These are phyloP conservation scores for Erinaceus europaeus DNA, from an alignment of 2,113 vertebrate genomes.

Conservation along the genomic window DNA sequence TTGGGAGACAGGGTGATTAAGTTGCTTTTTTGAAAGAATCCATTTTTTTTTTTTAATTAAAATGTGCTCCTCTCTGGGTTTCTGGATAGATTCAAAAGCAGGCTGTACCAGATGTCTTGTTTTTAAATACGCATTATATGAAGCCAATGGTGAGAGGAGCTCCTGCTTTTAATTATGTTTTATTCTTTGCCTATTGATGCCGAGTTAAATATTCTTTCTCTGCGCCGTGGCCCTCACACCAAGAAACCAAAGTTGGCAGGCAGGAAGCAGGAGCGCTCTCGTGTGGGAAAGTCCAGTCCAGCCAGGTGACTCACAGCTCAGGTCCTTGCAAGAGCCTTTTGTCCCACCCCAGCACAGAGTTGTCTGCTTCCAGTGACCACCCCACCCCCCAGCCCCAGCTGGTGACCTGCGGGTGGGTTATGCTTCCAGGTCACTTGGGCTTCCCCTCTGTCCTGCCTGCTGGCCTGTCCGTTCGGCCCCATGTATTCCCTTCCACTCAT, in stretches of 20 bases:
- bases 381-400: background rate
- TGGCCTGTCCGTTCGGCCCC: no score
- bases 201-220: conserved; percentile 77
- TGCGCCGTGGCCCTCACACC: conserved; percentile 35
- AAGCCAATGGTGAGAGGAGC: conserved; percentile 83
- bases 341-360: background rate
- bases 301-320: fast-evolving
- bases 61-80: conserved; percentile 80
- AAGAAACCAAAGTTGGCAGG: background rate
- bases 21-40: conserved; percentile 82
- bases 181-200: conserved; percentile 80
- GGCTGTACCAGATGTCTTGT: conserved; percentile 81
- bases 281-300: background rate
- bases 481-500: background rate
- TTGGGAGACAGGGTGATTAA: conserved; percentile 85
- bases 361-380: no score
- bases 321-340: fast-evolving
- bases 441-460: no score
- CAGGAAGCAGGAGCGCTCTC: background rate
- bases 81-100: conserved; percentile 78
- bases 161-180: conserved; percentile 84
- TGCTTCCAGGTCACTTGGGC: background rate
- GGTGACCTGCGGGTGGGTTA: background rate
- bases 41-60: conserved; percentile 90
- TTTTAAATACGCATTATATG: conserved; percentile 84